Percentiles rank a stretch among this genome's conserved stretches.
Conservation (phyloP, 2,797 vertebrate genomes). For the Acestrorhynchus altus region DNA sequence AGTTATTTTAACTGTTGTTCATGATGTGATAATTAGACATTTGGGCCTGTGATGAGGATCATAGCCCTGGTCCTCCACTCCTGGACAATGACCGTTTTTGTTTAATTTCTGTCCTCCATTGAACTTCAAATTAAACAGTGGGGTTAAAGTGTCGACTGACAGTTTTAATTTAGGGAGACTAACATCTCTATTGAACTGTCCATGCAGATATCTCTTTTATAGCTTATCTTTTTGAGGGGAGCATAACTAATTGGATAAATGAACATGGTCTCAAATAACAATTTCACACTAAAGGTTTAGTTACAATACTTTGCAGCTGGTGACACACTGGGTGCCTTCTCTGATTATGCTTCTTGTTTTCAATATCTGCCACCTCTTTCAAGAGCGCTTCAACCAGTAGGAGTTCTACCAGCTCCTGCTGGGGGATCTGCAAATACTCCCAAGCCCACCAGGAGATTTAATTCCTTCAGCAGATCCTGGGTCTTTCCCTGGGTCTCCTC, state of each 20-base stretch:
- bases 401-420: no score
- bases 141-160: background rate
- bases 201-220: background rate
- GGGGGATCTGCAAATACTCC: no score
- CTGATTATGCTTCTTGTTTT: no score
- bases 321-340: no score
- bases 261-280: background rate
- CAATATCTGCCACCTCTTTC: no score
- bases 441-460: no score
- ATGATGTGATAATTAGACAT: conserved; percentile 64
- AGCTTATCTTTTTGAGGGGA: background rate
- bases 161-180: background rate
- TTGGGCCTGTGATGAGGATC: conserved; percentile 50
- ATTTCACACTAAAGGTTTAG: background rate
- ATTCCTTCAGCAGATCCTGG: no score
- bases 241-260: background rate
- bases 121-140: background rate
- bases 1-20: conserved; percentile 62
- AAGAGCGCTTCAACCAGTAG: no score
- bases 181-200: background rate
- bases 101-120: background rate
- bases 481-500: no score
- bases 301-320: no score
- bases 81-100: conserved; percentile 4
- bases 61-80: conserved; percentile 39